phyloP scores from a whole-genome alignment of 35 echinoderm and acorn worm genomes.

The Apostichopus parvimensis region DNA sequence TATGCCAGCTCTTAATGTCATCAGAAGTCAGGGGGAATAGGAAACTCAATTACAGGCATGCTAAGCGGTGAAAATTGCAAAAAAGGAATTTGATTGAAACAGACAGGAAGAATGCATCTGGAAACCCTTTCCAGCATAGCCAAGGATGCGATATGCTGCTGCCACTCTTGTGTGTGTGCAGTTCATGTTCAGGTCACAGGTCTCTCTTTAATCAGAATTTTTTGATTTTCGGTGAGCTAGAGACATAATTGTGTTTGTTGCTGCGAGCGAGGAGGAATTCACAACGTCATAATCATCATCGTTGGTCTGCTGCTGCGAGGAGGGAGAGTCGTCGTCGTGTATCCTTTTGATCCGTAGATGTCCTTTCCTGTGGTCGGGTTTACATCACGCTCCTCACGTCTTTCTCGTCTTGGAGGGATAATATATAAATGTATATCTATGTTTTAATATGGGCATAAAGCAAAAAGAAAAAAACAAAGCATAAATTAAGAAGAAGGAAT shows the following conservation, averaged over 20 bases:
- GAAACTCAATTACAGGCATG: slow-evolving; percentile 45
- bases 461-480: too few relatives aligned
- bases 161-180: background rate
- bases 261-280: background rate
- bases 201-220: background rate
- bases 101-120: slow-evolving; percentile 13
- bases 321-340: background rate
- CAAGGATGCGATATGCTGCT: background rate
- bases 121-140: background rate
- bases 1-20: slow-evolving; percentile 26
- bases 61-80: slow-evolving; percentile 5
- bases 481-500: too few relatives aligned
- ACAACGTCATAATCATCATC: background rate
- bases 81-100: slow-evolving; percentile 3
- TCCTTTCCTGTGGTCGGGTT: background rate
- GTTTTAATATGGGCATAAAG: too few relatives aligned
- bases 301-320: background rate
- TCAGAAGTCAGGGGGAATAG: slow-evolving; percentile 14
- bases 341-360: background rate
- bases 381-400: background rate
- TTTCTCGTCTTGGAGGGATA: too few relatives aligned
- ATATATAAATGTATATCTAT: too few relatives aligned
- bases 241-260: slow-evolving; percentile 6
- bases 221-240: background rate
- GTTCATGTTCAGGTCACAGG: slow-evolving; percentile 42